A percentile compares a stretch with the other conserved stretches of the same genome.
These are phyloP conservation scores for Oceanites oceanicus DNA, from an alignment of 2,113 vertebrate species.

Conservation along the genomic window DNA sequence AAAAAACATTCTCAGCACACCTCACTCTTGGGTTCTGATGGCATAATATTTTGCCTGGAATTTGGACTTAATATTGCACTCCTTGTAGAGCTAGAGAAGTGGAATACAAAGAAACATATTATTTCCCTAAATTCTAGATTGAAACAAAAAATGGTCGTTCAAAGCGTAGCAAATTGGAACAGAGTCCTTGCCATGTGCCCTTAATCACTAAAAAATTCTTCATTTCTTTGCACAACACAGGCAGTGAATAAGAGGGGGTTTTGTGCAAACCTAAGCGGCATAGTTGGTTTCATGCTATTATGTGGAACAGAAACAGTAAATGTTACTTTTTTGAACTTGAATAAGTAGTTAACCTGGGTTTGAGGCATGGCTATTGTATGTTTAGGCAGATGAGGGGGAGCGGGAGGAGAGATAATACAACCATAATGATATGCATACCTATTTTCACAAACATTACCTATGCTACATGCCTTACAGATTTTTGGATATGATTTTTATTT, in stretches of 20 bases:
- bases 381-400: not conserved
- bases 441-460: not conserved
- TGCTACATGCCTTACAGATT: not conserved
- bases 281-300: not conserved
- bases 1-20: not conserved
- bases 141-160: not conserved
- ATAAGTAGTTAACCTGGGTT: not conserved
- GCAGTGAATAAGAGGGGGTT: not conserved
- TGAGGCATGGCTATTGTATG: not conserved
- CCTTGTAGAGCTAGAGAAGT: not conserved
- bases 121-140: not conserved
- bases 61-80: not conserved
- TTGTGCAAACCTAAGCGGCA: not conserved
- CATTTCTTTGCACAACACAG: not conserved
- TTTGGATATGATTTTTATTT: not conserved
- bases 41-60: not conserved
- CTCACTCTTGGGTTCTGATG: not conserved
- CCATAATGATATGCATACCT: not conserved
- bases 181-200: not conserved
- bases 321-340: not conserved
- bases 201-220: not conserved
- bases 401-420: not conserved
- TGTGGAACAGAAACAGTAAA: not conserved
- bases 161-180: not conserved
- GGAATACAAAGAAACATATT: not conserved